Conservation (phyloP, 2,797 vertebrate species). For the Gastrophryne carolinensis region DNA sequence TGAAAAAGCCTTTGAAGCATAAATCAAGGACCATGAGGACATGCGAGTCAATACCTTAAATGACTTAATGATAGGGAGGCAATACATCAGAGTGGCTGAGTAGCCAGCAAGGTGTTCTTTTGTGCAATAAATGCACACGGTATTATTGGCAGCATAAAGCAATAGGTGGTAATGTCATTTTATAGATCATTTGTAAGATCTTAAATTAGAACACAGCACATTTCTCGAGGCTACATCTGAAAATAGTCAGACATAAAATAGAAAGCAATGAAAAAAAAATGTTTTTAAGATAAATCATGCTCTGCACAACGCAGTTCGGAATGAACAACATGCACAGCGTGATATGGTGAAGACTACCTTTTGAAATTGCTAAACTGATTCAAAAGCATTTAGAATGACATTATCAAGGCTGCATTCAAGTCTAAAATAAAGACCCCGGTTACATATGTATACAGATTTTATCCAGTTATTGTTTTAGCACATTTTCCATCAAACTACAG, state of each 20-base stretch:
- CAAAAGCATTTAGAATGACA: background rate
- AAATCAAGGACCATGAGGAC: background rate
- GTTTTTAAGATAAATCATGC: constrained; percentile 15
- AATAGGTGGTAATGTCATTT: constrained; percentile 21
- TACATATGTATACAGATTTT: no score
- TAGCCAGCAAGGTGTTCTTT: constrained; percentile 7
- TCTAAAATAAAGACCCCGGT: no score
- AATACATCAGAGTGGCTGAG: constrained; percentile 14
- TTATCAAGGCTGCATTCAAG: no score
- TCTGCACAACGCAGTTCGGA: background rate
- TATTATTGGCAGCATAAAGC: constrained; percentile 5
- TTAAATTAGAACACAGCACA: constrained; percentile 13
- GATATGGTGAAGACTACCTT: background rate
- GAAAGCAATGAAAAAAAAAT: constrained; percentile 7
- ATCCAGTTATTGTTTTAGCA: no score
- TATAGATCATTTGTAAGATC: constrained; percentile 16
- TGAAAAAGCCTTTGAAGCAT: background rate
- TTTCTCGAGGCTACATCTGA: constrained; percentile 26
- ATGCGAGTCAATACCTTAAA: constrained; percentile 13
- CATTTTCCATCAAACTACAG: no score
- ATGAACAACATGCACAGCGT: background rate
- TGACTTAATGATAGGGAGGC: constrained; percentile 18
- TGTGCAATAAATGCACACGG: constrained; percentile 8
- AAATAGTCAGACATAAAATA: constrained; percentile 22
- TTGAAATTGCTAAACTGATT: background rate